Percentiles rank a stretch among this genome's conserved stretches.
These are phyloP conservation scores for Varanus salvator DNA, from an alignment of 2,113 vertebrate species.

Conservation along the genomic window DNA sequence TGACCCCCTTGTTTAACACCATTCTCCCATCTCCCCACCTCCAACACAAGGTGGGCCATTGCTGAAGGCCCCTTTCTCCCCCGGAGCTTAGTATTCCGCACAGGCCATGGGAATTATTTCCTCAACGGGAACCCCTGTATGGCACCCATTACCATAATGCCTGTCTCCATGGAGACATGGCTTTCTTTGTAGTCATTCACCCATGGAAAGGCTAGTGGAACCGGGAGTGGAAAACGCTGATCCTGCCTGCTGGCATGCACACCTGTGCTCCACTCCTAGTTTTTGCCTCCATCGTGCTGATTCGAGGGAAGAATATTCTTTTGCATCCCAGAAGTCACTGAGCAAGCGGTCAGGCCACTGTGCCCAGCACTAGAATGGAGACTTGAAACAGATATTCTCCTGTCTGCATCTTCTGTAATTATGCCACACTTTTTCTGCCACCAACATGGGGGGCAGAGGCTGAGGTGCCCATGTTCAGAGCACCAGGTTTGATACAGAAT, in stretches of 20 bases:
- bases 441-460: background rate
- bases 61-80: conserved; percentile 36
- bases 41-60: background rate
- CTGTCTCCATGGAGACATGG: conserved; percentile 60
- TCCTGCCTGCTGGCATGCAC: background rate
- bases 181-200: conserved; percentile 58
- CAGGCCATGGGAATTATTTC: conserved; percentile 56
- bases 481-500: conserved; percentile 9
- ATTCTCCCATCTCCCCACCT: background rate
- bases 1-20: no score
- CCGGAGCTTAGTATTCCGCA: conserved; percentile 47
- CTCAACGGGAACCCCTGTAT: conserved; percentile 66
- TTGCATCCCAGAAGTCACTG: conserved; percentile 62
- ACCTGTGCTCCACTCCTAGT: conserved; percentile 28
- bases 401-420: conserved; percentile 47
- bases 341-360: background rate
- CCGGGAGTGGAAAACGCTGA: conserved; percentile 37
- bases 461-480: no score
- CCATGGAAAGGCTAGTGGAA: conserved; percentile 63
- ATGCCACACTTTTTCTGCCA: background rate
- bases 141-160: conserved; percentile 62
- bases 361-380: background rate
- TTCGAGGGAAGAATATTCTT: conserved; percentile 46
- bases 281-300: conserved; percentile 54
- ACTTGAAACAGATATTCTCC: conserved; percentile 46